A percentile compares a stretch with the other conserved stretches of the same genome.
Evolutionary conservation across 2,797 vertebrate genomes (phyloP).

Genomic region (Psittacula echo): DNA sequence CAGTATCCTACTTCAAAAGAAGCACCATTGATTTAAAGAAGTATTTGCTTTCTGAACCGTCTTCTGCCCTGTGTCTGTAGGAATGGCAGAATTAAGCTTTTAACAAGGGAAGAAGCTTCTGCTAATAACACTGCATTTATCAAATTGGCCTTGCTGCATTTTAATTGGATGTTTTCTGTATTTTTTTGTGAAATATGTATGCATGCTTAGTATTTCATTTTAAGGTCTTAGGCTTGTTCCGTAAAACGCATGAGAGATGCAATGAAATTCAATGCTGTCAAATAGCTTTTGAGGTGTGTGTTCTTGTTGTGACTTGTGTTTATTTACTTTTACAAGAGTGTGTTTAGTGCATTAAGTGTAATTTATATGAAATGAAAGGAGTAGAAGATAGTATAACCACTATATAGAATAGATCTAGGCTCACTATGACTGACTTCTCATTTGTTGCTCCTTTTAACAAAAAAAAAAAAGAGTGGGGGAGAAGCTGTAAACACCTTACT

Average conservation of each 20-base stretch:
- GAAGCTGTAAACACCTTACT: background rate
- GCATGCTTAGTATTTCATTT: background rate
- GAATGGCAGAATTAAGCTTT: background rate
- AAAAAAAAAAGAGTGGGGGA: background rate
- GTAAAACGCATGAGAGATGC: background rate
- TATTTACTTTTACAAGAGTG: background rate
- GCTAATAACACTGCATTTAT: background rate
- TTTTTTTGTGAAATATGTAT: background rate
- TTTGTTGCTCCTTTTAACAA: background rate
- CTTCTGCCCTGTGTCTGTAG: background rate
- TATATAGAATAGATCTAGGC: background rate
- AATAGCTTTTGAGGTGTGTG: background rate
- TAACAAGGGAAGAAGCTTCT: background rate
- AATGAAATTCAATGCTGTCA: background rate
- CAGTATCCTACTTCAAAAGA: background rate
- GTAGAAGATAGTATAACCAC: background rate
- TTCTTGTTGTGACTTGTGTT: background rate
- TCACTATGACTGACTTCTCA: background rate
- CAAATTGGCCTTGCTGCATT: background rate
- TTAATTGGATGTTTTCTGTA: background rate
- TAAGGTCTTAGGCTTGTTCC: background rate
- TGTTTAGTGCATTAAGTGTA: background rate
- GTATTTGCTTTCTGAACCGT: background rate
- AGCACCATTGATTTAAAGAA: background rate
- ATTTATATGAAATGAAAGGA: background rate